Percentiles rank a stretch among this genome's conserved stretches.
Conservation (phyloP, 2,888 invertebrate species). For the Chymomyza procnemis region DNA sequence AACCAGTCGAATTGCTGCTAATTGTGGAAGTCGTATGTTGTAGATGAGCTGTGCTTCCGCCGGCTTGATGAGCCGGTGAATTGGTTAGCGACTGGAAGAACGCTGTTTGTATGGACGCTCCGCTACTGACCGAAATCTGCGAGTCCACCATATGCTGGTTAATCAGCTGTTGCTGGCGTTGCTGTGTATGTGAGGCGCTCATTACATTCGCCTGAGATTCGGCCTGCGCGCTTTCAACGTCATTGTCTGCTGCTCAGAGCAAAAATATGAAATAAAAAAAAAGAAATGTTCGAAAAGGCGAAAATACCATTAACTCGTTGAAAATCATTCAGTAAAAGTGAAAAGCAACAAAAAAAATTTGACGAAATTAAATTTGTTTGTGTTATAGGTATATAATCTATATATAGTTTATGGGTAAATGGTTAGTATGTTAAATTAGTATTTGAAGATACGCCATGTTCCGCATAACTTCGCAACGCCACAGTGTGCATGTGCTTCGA, state of each 20-base stretch:
- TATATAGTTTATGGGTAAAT: neutral
- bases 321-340: constrained; percentile 16
- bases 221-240: constrained; percentile 69
- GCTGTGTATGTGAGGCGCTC: constrained; percentile 68
- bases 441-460: neutral
- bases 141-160: constrained; percentile 77
- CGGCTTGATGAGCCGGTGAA: constrained; percentile 53
- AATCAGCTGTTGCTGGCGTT: constrained; percentile 59
- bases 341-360: constrained; percentile 6
- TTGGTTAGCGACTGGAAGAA: constrained; percentile 73
- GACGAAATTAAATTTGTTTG: neutral
- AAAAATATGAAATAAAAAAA: neutral
- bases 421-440: neutral
- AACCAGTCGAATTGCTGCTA: constrained; percentile 58
- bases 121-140: constrained; percentile 77
- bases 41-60: constrained; percentile 39
- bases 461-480: neutral
- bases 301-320: constrained; percentile 9
- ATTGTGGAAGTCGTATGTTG: constrained; percentile 61
- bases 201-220: constrained; percentile 74
- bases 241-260: constrained; percentile 64
- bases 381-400: neutral
- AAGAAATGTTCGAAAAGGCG: neutral
- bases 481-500: neutral
- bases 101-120: constrained; percentile 77